Conservation (phyloP, 2,113 vertebrate species). For the Megaptera novaeangliae region DNA sequence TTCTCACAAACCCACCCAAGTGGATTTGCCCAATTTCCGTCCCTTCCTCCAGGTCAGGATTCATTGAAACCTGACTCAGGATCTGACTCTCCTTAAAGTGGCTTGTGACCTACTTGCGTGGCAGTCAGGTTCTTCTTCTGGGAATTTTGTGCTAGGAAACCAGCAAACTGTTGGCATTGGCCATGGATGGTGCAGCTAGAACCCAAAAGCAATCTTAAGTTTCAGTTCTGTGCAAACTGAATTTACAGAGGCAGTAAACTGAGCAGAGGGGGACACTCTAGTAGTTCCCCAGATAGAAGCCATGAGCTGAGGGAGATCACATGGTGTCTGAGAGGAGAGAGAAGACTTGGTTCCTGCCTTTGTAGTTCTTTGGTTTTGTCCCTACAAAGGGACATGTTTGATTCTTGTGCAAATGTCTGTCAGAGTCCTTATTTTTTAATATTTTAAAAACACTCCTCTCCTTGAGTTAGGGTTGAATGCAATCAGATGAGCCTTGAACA, state of each 20-base stretch:
- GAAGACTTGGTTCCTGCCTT: background rate
- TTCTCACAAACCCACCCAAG: background rate
- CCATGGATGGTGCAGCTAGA: background rate
- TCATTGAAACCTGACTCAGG: background rate
- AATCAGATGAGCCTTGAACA: slow-evolving; percentile 4
- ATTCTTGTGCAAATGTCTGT: background rate
- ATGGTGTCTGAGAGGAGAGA: background rate
- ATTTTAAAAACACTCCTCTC: background rate
- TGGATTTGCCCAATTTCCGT: background rate
- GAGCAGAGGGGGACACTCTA: background rate
- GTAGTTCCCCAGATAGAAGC: background rate
- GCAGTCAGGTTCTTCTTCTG: background rate
- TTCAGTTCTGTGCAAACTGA: background rate
- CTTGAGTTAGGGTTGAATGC: background rate
- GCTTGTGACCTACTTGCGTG: background rate
- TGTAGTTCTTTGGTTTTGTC: background rate
- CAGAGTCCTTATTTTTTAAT: background rate
- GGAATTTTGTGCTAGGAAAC: background rate
- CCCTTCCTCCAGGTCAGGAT: background rate
- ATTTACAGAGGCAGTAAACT: background rate
- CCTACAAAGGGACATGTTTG: background rate
- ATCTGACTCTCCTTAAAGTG: background rate
- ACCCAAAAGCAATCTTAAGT: background rate
- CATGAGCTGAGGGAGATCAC: background rate
- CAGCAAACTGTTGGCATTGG: background rate